A percentile compares a stretch with the other conserved stretches of the same genome.
phyloP scores from a whole-genome alignment of 2,113 vertebrate species.

The Benitochromis conjunctus region DNA sequence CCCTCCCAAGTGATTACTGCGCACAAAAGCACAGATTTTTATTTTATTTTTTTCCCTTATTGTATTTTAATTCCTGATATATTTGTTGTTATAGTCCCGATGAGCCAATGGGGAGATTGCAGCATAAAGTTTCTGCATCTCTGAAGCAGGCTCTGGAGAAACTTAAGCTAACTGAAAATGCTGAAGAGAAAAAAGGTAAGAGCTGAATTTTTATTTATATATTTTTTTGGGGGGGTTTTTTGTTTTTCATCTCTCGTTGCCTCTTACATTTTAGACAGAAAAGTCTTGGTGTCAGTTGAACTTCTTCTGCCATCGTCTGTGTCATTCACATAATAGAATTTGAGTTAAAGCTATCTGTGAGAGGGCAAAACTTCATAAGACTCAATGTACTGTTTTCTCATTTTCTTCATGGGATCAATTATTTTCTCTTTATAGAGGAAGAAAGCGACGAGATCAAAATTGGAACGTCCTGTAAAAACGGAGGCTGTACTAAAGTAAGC shows the following conservation, averaged over 20 bases:
- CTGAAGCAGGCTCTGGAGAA: constrained; percentile 93
- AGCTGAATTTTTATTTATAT: background rate
- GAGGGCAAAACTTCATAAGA: background rate
- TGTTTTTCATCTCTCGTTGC: background rate
- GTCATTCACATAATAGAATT: constrained; percentile 20
- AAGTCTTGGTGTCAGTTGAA: constrained; percentile 39
- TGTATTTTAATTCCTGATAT: background rate
- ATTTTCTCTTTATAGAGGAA: constrained; percentile 75
- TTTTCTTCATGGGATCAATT: background rate
- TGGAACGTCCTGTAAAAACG: constrained; percentile 91
- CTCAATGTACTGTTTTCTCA: background rate
- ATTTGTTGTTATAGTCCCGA: constrained; percentile 75
- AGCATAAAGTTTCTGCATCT: constrained; percentile 88
- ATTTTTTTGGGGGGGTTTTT: too few relatives aligned
- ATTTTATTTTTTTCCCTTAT: background rate
- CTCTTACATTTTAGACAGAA: background rate
- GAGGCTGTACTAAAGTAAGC: constrained; percentile 88
- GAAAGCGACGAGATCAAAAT: constrained; percentile 87
- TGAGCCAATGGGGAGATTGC: constrained; percentile 84
- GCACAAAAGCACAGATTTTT: background rate
- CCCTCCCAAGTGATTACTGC: background rate
- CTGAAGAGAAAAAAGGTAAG: constrained; percentile 79
- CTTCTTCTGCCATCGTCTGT: background rate
- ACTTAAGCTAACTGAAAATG: constrained; percentile 77
- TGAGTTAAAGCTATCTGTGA: constrained; percentile 21